phyloP scores from a whole-genome alignment of 1,140 invertebrate genomes.

The Lepidurus packardi region DNA sequence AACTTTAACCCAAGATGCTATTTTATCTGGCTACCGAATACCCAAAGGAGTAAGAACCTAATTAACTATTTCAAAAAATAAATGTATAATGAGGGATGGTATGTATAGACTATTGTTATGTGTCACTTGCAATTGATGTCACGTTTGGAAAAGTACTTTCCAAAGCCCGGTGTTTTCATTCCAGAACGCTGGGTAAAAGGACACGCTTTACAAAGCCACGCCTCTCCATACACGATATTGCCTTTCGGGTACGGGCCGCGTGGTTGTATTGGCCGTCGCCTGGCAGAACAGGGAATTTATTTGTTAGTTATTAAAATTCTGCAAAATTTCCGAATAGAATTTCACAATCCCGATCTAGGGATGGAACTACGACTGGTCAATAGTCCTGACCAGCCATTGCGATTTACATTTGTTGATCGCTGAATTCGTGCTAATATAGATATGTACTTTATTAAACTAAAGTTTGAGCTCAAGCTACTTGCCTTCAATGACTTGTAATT shows the following conservation, averaged over 20 bases:
- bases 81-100: not conserved
- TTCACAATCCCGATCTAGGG: constrained; percentile 37
- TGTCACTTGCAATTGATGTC: constrained; percentile 66
- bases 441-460: too few species aligned
- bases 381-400: constrained; percentile 66
- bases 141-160: constrained; percentile 65
- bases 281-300: constrained; percentile 45
- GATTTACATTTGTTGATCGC: constrained; percentile 49
- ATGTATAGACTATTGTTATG: constrained; percentile 48
- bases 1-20: constrained; percentile 40
- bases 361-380: constrained; percentile 40
- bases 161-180: constrained; percentile 61
- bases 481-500: too few species aligned
- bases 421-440: not conserved
- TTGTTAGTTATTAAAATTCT: constrained; percentile 36
- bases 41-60: constrained; percentile 54
- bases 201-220: constrained; percentile 40
- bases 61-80: constrained; percentile 34
- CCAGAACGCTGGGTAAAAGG: constrained; percentile 73
- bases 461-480: too few species aligned
- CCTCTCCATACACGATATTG: constrained; percentile 62
- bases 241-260: constrained; percentile 76
- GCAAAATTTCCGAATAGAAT: constrained; percentile 29
- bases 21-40: constrained; percentile 42
- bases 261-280: constrained; percentile 45